phyloP scores from a whole-genome alignment of 2,113 vertebrate species.

The Pangasianodon gigas region DNA sequence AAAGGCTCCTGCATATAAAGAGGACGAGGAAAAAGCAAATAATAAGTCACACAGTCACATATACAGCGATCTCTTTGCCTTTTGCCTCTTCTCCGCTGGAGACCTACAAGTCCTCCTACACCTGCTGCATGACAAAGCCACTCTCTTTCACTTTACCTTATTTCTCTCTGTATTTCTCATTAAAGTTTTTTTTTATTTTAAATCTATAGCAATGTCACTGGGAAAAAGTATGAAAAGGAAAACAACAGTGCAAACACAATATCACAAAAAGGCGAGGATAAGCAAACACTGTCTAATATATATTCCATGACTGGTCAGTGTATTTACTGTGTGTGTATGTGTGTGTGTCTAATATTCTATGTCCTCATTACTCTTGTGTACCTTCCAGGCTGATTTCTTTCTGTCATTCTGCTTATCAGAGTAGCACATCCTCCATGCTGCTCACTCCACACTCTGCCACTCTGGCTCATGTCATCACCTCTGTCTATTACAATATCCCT shows the following conservation, averaged over 20 bases:
- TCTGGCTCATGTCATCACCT: not conserved
- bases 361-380: not conserved
- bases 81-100: not conserved
- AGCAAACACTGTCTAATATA: not conserved
- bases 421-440: not conserved
- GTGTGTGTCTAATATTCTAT: not conserved
- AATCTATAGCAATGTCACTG: constrained; percentile 46
- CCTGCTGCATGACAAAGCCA: not conserved
- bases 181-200: not conserved
- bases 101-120: not conserved
- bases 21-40: not conserved
- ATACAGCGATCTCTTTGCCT: not conserved
- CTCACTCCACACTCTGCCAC: not conserved
- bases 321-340: not conserved
- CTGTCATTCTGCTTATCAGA: constrained; percentile 20
- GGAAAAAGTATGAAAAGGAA: constrained; percentile 28
- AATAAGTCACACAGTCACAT: not conserved
- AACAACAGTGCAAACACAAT: not conserved
- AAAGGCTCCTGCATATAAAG: not conserved
- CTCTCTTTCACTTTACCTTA: not conserved
- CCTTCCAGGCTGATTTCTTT: constrained; percentile 5
- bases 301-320: constrained; percentile 50
- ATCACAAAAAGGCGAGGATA: not conserved
- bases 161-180: constrained; percentile 27
- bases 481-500: not conserved